Base-by-base conservation (phyloP, 2,888 invertebrate species). In the Eupithecia tripunctaria region DNA sequence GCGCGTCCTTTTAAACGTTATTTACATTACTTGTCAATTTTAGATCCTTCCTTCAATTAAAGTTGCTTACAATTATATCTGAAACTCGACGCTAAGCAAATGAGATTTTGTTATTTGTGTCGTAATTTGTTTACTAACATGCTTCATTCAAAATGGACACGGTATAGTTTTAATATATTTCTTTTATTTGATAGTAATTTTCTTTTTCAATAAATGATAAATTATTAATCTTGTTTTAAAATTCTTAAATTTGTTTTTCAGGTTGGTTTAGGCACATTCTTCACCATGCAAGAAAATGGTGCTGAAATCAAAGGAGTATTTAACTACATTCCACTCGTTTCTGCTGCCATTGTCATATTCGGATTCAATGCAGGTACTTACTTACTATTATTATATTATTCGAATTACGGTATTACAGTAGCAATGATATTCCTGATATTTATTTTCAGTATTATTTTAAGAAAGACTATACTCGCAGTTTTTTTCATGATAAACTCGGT, bases 241-340 rank as follows among this genome's bases (percentile, higher is more conserved):
- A 47, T n/a, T 4, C 4, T 1, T 51, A 10, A 21, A 18, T 18
- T 60, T 29, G 18, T 8, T 29, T 64, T 78, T 68, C 80, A 89
- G 89, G 25, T 85, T 7, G 87, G 88, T 1, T 78, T 89, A 60
- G 87, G 87, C 0, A 59, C 73, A 29, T 89, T 88, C 79, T 89
- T 88, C 78, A 82, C 82, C 47, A n/a, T 86, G 1, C 78, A 73
- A 0, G 82, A 82, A 66, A 47, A 70, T 8, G 76, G 72, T 15
- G 73, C 73, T 0, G 76, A 76, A n/a, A 79, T 89, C 6, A 72
- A 72, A 14, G 88, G 88, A 0, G 81, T 86, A 41, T 76, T 88
- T 77, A 88, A 89, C 73, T 89, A 82, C 64, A 70, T 88, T 12
- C 89, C 88, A 1, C 80, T 88, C 0, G 77, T 84, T n/a, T 88